Evolutionary conservation across 2,888 invertebrate genomes (phyloP), one percentile per base, ranked within the genome.

Genomic region (Drosophila borealis): DNA sequence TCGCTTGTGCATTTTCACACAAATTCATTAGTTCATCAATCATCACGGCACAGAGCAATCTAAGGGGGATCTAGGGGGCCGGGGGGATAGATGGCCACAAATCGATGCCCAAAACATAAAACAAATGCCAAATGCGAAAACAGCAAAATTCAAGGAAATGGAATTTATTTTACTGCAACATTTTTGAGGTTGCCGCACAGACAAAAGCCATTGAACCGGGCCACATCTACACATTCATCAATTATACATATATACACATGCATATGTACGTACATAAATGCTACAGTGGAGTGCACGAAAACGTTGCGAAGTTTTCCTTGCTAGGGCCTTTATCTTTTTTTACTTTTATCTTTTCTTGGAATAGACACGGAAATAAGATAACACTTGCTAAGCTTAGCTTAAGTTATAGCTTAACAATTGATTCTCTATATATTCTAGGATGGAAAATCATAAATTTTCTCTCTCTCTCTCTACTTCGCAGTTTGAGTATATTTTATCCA

Each of bases 21-120:
- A 53, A 37, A 49, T 57, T 59, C 45, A 56, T 55, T 36, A 69
- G 70, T 65, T 83, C 81, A 86, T 81, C 83, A 86, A 81, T 86
- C 81, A 86, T 69, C 29, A 29, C 10, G 14, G 14, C 50, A 8
- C 8, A 8, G 8, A 29, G 29, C 29, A 29, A 29, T 29, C 29
- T 29, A 29, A 8, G 8, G 29, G 29, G 29, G 2, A 45, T 0
- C 4, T 8, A 1, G 8, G 50, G 4, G 8, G 25, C 17, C 17
- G 41, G 0, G 33, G 10, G 9, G 4, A 3, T 37, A 48, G 33
- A 19, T 14, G n/a, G 13, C 25, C 48, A 37, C 29, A 10, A 8
- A 34, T 29, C 29, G 29, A 33, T 50, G 37, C 25, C 14, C 41
- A 54, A 29, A 55, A 39, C 44, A 46, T n/a, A 17, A 29, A 66